Evolutionary conservation across 2,113 vertebrate species (phyloP).

Genomic region (Pan paniscus): DNA sequence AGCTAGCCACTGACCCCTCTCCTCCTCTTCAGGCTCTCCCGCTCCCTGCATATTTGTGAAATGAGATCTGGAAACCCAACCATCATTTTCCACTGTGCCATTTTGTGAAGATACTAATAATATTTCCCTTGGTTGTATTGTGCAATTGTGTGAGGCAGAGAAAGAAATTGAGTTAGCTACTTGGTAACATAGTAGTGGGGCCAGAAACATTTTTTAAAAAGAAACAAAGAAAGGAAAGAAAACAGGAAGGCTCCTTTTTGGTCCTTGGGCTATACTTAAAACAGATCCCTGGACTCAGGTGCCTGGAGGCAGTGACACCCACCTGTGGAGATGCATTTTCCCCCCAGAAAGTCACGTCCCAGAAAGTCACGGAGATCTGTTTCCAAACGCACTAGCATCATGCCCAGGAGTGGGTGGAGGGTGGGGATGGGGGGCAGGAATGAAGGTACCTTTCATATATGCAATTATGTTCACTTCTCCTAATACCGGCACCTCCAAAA

Average conservation of each 20-base stretch:
- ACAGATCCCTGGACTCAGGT: not conserved
- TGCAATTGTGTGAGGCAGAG: not conserved
- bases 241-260: not conserved
- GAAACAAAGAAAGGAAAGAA: not conserved
- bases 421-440: not conserved
- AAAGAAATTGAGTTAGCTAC: not conserved
- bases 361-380: not conserved
- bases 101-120: not conserved
- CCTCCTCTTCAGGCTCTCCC: not conserved
- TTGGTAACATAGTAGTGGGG: not conserved
- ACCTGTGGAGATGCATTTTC: not conserved
- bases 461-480: conserved; percentile 27
- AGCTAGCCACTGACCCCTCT: not conserved
- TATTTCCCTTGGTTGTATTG: not conserved
- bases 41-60: not conserved
- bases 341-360: not conserved
- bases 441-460: conserved; percentile 4
- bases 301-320: not conserved
- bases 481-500: conserved; percentile 58
- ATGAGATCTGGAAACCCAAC: not conserved
- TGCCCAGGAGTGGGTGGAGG: too few relatives aligned
- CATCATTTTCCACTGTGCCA: not conserved
- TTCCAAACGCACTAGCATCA: not conserved
- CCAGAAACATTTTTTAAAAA: not conserved
- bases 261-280: not conserved